Base-by-base conservation (phyloP, 2,113 vertebrate genomes). In the Pseudorectes ferrugineus region DNA sequence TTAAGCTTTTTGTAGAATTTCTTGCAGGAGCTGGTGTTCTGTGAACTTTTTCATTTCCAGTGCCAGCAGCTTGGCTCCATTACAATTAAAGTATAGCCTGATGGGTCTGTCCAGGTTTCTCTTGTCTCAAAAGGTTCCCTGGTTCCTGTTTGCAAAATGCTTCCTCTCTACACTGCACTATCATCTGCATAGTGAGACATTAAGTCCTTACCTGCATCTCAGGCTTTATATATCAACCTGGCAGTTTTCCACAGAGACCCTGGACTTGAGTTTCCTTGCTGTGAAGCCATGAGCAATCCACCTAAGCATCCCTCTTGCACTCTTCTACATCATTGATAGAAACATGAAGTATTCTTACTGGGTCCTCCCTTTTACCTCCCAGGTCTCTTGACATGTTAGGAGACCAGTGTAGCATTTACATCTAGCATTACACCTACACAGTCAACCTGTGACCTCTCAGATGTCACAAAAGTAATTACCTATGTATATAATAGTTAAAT, bases 341-440 rank as follows among this genome's bases (percentile, higher is more conserved):
- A 63, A 18, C 9, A 36, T 3, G 4, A 72, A 55, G 9, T 51
- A 25, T 2, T 0, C 5, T 14, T 70, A 2, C 25, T 54, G 35
- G 16, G 8, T 61, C 35, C 13, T 83, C 7, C 20, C 11, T 25
- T 58, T 24, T 11, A 49, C 12, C 5, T 75, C 6, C 43, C 14
- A 75, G 3, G 13, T 67, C 13, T 75, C 31, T 28, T 46, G 46
- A 26, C 14, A 9, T 29, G 6, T 24, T 65, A 48, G 36, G 38
- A 78, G 42, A 85, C 5, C 2, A 6, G 1, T 29, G 48, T 63
- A 61, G 46, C 7, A 6, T 82, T 91, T 85, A 52, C 4, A 28
- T 7, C 16, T 62, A 57, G 31, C 19, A 78, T 35, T 57, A 24
- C 33, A 35, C 33, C 33, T 24, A 15, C 33, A 57, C 14, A 61